A percentile compares a stretch with the other conserved stretches of the same genome.
phyloP scores from a whole-genome alignment of 2,113 vertebrate species.

The Morone saxatilis region DNA sequence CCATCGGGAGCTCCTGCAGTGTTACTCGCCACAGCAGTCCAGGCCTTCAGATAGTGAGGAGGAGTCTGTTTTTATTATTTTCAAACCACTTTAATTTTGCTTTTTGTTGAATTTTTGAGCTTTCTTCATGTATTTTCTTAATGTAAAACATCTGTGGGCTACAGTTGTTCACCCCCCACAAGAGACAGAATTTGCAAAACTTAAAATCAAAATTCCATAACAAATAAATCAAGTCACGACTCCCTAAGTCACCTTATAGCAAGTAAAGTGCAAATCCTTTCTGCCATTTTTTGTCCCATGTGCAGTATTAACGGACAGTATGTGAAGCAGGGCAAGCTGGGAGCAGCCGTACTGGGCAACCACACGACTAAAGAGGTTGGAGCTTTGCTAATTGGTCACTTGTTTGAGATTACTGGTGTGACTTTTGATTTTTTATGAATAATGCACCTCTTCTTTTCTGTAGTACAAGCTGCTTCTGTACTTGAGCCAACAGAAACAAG shows the following conservation, averaged over 20 bases:
- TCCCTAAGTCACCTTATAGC: neutral
- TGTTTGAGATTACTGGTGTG: slow-evolving; percentile 44
- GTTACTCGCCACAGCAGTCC: slow-evolving; percentile 89
- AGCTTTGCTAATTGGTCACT: slow-evolving; percentile 46
- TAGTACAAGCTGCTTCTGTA: slow-evolving; percentile 97
- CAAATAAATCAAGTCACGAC: neutral
- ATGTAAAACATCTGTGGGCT: neutral
- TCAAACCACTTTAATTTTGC: neutral
- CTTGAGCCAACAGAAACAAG: slow-evolving; percentile 93
- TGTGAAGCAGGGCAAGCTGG: slow-evolving; percentile 95
- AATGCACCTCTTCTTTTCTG: slow-evolving; percentile 14
- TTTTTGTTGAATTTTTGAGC: neutral
- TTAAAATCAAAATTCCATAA: neutral
- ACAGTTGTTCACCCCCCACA: neutral
- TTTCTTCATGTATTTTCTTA: neutral
- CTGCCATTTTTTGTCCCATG: slow-evolving; percentile 22
- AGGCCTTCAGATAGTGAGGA: slow-evolving; percentile 94
- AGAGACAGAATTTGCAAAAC: neutral
- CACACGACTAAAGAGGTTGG: slow-evolving; percentile 90
- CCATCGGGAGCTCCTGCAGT: slow-evolving; percentile 81
- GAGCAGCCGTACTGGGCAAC: slow-evolving; percentile 93
- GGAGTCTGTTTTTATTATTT: slow-evolving; percentile 24
- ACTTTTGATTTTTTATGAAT: slow-evolving; percentile 43
- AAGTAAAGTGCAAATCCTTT: neutral
- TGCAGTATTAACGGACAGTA: slow-evolving; percentile 92